Percentiles rank a stretch among this genome's conserved stretches.
Evolutionary conservation across 2,888 invertebrate species (phyloP).

Genomic region (Nebria salina): DNA sequence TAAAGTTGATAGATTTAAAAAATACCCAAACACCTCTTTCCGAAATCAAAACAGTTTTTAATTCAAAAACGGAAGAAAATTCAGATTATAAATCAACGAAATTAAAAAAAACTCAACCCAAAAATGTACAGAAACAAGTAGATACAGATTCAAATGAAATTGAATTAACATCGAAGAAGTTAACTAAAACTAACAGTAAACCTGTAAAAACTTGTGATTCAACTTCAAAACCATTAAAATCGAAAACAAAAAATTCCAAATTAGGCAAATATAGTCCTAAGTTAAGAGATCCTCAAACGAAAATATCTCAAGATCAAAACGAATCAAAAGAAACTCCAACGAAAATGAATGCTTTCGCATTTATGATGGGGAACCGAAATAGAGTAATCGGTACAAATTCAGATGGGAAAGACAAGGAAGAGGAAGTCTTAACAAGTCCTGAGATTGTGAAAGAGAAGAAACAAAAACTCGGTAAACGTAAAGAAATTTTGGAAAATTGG

Average conservation of each 20-base stretch:
- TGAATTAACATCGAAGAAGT: slow-evolving; percentile 34
- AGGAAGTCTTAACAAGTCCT: slow-evolving; percentile 56
- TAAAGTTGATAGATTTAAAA: neutral
- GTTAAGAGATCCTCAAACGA: neutral
- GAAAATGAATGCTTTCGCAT: slow-evolving; percentile 68
- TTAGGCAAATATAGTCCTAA: neutral
- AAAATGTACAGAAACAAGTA: neutral
- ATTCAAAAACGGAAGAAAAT: too few relatives aligned
- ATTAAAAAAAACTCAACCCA: too few relatives aligned
- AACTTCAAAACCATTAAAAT: too few relatives aligned
- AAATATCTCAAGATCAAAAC: neutral
- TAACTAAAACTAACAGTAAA: slow-evolving; percentile 4
- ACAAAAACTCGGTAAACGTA: slow-evolving; percentile 60
- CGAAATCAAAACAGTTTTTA: too few relatives aligned
- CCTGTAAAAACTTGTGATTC: neutral
- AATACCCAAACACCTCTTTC: too few relatives aligned
- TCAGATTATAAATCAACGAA: too few relatives aligned
- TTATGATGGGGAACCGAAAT: slow-evolving; percentile 75
- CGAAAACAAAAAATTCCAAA: neutral
- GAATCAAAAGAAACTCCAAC: slow-evolving; percentile 6
- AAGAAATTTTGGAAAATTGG: slow-evolving; percentile 69
- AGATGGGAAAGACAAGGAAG: slow-evolving; percentile 66
- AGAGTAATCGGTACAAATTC: slow-evolving; percentile 73
- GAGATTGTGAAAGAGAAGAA: slow-evolving; percentile 53
- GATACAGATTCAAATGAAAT: slow-evolving; percentile 18